Conservation (phyloP, 2,113 vertebrate genomes). For the Gopherus evgoodei region DNA sequence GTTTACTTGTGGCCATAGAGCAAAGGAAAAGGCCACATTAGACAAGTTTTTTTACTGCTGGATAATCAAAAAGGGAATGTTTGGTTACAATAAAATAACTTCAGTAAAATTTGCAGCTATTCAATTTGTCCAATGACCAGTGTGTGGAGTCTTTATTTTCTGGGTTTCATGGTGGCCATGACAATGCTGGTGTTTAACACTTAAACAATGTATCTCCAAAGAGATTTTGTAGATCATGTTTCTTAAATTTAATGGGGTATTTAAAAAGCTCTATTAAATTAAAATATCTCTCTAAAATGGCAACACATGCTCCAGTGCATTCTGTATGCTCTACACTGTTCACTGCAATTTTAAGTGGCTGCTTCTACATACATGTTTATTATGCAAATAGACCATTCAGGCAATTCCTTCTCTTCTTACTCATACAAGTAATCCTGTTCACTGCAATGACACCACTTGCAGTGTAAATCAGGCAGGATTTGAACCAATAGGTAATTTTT, state of each 20-base stretch:
- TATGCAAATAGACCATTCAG: neutral
- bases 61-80: slow-evolving; percentile 14
- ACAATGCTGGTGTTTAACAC: neutral
- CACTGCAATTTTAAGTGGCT: fast-evolving
- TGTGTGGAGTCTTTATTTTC: neutral
- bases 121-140: neutral
- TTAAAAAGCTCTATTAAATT: neutral
- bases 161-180: neutral
- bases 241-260: neutral
- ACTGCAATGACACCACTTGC: fast-evolving
- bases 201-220: neutral
- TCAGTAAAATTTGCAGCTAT: neutral
- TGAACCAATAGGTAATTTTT: neutral
- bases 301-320: neutral
- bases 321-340: neutral
- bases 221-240: fast-evolving
- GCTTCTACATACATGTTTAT: neutral
- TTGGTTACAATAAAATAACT: neutral
- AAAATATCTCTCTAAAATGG: neutral
- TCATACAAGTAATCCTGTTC: neutral
- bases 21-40: slow-evolving; percentile 53
- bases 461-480: neutral
- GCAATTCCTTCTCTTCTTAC: neutral
- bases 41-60: slow-evolving; percentile 20
- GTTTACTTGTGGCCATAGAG: slow-evolving; percentile 67